Evolutionary conservation across 2,888 invertebrate genomes (phyloP), one percentile per base, ranked within the genome.

Genomic region (Synanthedon vespiformis): DNA sequence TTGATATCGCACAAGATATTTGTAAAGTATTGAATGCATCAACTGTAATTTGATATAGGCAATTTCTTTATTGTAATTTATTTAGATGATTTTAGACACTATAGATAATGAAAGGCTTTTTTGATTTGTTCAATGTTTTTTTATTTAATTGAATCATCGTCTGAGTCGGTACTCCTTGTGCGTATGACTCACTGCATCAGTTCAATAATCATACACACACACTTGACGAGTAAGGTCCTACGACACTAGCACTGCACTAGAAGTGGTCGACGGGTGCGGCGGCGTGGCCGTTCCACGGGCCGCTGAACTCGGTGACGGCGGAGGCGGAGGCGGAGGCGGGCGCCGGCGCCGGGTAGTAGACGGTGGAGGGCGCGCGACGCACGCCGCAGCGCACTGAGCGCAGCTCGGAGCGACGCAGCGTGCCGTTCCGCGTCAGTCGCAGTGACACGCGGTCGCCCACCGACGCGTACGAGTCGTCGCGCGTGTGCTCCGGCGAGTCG

Each of bases 381-480:
- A 53, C 53, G 51, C 55, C 50, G 40, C 56, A 54, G 47, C 67
- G 67, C 53, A 63, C 51, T 49, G 60, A 53, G 53, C 70, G 70
- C 51, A 60, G 62, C 55, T 69, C 73, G 40, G 79, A 74, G 52
- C 77, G 75, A 2, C 80, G 77, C 65, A 79, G 68, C 53, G 87
- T 85, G 56, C 82, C 79, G 69, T 83, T 77, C 57, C 87, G 77
- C 57, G 75, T 71, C 65, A 91, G 72, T 68, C 93, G 88, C 75
- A 94, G 73, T 69, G 93, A 91, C 74, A 91, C 88, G 69, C 91
- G 89, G 68, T 94, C 95, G 55, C 93, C 93, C 77, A 93, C 93
- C 56, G 95, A 94, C 59, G 93, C 92, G 70, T 93, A 90, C 67
- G 94, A 94, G 77, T 95, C 95, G 73, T 95, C 95, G 72, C 94